phyloP scores from a whole-genome alignment of 2,113 vertebrate genomes.

The Cyprinodon tularosa region DNA sequence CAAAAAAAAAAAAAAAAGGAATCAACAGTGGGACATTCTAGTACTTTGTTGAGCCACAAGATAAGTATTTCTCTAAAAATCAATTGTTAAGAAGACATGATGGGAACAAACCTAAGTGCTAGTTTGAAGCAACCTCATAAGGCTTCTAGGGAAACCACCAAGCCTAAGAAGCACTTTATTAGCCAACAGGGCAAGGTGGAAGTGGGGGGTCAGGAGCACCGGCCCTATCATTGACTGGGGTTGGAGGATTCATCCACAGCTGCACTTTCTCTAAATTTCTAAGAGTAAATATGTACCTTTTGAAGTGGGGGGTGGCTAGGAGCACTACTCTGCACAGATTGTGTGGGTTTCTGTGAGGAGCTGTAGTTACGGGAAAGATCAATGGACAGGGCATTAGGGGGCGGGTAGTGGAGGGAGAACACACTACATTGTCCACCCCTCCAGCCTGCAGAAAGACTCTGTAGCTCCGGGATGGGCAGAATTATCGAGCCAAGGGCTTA shows the following conservation, averaged over 20 bases:
- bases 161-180: conserved; percentile 99
- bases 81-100: conserved; percentile 96
- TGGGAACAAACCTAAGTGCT: conserved; percentile 95
- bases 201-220: conserved; percentile 84
- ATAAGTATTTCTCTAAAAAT: conserved; percentile 74
- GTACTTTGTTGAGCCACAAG: conserved; percentile 67
- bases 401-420: conserved; percentile 80
- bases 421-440: conserved; percentile 91
- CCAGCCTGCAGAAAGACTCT: conserved; percentile 77
- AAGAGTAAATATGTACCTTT: conserved; percentile 99
- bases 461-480: conserved; percentile 69
- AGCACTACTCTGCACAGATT: conserved; percentile 96
- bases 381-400: conserved; percentile 91
- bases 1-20: conserved; percentile 14
- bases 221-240: conserved; percentile 97
- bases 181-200: conserved; percentile 84
- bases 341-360: conserved; percentile 95
- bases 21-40: conserved; percentile 39
- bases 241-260: conserved; percentile 96
- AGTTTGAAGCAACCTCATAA: conserved; percentile 91
- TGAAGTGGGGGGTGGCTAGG: conserved; percentile 97
- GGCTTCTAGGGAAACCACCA: conserved; percentile 89
- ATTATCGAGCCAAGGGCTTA: conserved; percentile 73
- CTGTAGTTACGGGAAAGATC: conserved; percentile 99
- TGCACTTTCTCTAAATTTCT: conserved; percentile 99